Evolutionary conservation across 2,797 vertebrate species (phyloP).

Genomic region (Sorex maritimensis): DNA sequence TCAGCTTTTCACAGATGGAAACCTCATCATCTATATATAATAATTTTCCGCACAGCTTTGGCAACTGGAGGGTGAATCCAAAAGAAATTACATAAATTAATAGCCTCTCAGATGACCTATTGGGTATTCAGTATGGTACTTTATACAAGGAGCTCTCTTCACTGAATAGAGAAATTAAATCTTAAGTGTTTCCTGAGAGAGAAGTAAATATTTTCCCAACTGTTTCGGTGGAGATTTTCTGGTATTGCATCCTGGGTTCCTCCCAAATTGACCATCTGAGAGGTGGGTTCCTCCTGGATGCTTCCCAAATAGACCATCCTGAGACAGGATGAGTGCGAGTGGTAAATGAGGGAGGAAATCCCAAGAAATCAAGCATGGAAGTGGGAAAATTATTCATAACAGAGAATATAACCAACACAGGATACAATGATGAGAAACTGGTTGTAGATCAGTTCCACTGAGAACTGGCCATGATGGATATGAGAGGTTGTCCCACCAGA

Average conservation of each 20-base stretch:
- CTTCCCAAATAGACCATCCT: not conserved
- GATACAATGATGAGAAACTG: not conserved
- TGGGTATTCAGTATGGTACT: not conserved
- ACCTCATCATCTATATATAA: not conserved
- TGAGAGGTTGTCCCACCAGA: too few relatives aligned
- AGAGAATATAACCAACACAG: not conserved
- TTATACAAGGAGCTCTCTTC: not conserved
- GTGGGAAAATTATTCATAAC: not conserved
- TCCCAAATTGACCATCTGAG: not conserved
- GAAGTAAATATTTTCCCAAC: conserved; percentile 7
- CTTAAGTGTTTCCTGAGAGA: not conserved
- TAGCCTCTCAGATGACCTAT: not conserved
- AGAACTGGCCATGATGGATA: not conserved
- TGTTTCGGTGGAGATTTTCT: not conserved
- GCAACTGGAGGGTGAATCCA: not conserved
- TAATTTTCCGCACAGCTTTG: not conserved
- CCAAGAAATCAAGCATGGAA: not conserved
- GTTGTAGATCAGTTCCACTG: not conserved
- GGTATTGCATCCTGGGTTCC: not conserved
- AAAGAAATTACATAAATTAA: not conserved
- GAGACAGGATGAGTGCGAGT: not conserved
- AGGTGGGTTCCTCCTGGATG: not conserved
- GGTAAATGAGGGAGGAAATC: not conserved
- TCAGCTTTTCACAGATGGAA: not conserved
- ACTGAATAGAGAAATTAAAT: not conserved